Evolutionary conservation across 1,140 invertebrate genomes (phyloP).

Genomic region (Dreissena rostriformis): DNA sequence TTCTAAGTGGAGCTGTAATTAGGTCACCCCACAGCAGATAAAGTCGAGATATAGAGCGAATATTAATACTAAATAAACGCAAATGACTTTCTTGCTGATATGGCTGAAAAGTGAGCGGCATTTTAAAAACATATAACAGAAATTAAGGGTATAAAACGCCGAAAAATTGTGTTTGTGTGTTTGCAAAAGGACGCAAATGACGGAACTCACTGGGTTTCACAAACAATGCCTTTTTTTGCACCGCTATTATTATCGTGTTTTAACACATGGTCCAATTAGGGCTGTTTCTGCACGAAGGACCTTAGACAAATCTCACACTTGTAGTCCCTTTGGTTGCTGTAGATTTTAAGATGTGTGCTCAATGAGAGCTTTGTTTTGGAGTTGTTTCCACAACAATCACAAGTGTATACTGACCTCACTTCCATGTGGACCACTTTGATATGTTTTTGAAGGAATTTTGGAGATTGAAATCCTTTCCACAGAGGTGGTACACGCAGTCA

Average conservation of each 20-base stretch:
- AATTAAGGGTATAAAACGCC: no score
- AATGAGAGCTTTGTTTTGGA: slow-evolving; percentile 15
- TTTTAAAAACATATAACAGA: no score
- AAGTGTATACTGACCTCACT: neutral
- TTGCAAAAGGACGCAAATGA: slow-evolving; percentile 26
- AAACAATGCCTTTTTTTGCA: slow-evolving; percentile 8
- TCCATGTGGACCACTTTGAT: slow-evolving; percentile 9
- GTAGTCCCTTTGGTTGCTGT: slow-evolving; percentile 29
- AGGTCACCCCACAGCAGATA: no score
- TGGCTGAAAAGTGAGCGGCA: no score
- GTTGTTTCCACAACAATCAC: slow-evolving; percentile 6
- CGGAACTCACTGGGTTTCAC: slow-evolving; percentile 29
- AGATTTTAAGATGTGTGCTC: slow-evolving; percentile 35
- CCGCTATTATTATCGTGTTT: slow-evolving; percentile 16
- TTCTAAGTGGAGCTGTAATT: no score
- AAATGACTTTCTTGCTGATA: no score
- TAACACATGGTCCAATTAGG: slow-evolving; percentile 17
- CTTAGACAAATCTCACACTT: slow-evolving; percentile 34
- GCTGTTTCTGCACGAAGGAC: slow-evolving; percentile 18
- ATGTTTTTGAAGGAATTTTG: neutral
- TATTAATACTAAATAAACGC: no score
- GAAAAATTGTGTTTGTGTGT: no score
- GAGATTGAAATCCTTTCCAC: slow-evolving; percentile 31
- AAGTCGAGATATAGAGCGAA: no score
- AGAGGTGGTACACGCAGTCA: slow-evolving; percentile 20